Evolutionary conservation across 1,140 invertebrate species (phyloP).

Genomic region (Drosophila bocqueti): DNA sequence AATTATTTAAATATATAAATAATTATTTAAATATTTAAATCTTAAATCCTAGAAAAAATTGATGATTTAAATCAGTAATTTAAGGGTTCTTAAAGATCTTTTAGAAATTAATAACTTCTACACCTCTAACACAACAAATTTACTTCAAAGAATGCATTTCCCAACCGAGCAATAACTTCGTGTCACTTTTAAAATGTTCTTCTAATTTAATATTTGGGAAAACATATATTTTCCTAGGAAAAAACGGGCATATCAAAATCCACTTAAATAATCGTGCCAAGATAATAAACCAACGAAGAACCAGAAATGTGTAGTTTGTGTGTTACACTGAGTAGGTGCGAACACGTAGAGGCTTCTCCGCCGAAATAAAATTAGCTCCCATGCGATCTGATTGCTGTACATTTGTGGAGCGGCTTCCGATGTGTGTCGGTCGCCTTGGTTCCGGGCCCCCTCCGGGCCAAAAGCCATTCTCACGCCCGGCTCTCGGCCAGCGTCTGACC

Average conservation of each 20-base stretch:
- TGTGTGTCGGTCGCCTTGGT: constrained; percentile 46
- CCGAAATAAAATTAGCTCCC: constrained; percentile 19
- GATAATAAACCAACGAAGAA: constrained; percentile 10
- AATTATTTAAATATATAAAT: no score
- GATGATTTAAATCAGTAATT: no score
- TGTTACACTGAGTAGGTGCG: constrained; percentile 13
- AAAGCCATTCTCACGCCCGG: constrained; percentile 66
- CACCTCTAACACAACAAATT: neutral
- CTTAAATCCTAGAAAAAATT: no score
- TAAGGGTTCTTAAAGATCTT: no score
- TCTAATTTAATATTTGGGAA: neutral
- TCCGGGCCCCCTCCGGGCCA: constrained; percentile 21
- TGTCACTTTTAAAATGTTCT: neutral
- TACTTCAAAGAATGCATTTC: neutral
- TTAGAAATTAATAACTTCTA: no score
- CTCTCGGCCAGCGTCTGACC: constrained; percentile 54
- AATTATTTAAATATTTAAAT: no score
- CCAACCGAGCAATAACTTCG: neutral
- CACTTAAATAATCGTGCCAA: constrained; percentile 11
- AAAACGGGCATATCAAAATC: constrained; percentile 6
- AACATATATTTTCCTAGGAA: neutral
- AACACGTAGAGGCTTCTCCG: constrained; percentile 10
- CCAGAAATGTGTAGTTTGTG: constrained; percentile 5
- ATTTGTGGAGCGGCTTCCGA: constrained; percentile 66
- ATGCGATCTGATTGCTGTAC: constrained; percentile 40